Evolutionary conservation across 2,888 invertebrate genomes (phyloP).

Genomic region (Leucophenga maculata): DNA sequence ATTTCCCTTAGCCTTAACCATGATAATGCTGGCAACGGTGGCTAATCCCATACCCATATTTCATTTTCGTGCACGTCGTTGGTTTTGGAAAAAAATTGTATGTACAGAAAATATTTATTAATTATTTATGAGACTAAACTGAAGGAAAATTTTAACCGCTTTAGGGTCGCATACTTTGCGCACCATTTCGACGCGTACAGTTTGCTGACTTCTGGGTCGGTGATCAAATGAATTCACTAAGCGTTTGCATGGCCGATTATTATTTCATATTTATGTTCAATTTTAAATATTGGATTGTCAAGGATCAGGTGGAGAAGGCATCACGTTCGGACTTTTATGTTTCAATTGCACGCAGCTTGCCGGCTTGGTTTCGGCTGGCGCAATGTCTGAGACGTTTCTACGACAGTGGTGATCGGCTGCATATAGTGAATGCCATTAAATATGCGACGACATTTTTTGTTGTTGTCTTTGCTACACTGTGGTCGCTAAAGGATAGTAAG

Average conservation of each 20-base stretch:
- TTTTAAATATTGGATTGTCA: constrained; percentile 60
- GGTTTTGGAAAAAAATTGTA: constrained; percentile 83
- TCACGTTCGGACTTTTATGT: constrained; percentile 76
- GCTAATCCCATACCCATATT: constrained; percentile 92
- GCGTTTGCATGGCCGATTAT: constrained; percentile 88
- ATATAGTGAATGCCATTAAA: constrained; percentile 95
- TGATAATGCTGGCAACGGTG: constrained; percentile 84
- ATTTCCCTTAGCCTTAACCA: constrained; percentile 87
- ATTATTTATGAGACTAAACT: not conserved
- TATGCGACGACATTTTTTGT: constrained; percentile 95
- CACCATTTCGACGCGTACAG: constrained; percentile 90
- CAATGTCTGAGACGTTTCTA: constrained; percentile 94
- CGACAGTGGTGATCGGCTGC: constrained; percentile 88
- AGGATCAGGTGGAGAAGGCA: not conserved
- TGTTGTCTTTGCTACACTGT: constrained; percentile 84
- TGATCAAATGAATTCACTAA: constrained; percentile 94
- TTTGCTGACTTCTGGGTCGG: constrained; percentile 98
- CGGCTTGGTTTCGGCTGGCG: constrained; percentile 96
- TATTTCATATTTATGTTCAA: constrained; percentile 94
- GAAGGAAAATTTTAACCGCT: constrained; percentile 62
- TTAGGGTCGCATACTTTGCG: constrained; percentile 82
- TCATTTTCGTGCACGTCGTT: constrained; percentile 89
- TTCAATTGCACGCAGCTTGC: constrained; percentile 88
- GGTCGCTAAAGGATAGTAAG: constrained; percentile 60
- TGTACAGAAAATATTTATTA: constrained; percentile 9